Evolutionary conservation across 1,140 invertebrate species (phyloP).

Genomic region (Brachionus manjavacas): DNA sequence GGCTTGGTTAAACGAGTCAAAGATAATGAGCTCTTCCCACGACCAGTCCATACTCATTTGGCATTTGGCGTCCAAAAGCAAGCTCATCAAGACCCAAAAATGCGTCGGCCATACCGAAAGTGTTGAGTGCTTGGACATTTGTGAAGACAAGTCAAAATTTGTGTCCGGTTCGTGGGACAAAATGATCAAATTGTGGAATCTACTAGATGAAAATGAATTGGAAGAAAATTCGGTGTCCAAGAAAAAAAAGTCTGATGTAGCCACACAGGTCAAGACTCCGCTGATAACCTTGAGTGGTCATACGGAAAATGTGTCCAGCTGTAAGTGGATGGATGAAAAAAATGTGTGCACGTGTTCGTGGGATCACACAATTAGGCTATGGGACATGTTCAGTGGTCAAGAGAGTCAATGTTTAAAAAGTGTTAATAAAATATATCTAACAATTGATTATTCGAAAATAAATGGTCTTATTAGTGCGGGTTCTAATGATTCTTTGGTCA

Average conservation of each 20-base stretch:
- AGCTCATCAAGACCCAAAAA: conserved; percentile 71
- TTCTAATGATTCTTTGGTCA: conserved; percentile 10
- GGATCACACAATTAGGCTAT: conserved; percentile 90
- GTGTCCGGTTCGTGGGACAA: conserved; percentile 78
- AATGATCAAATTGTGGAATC: conserved; percentile 63
- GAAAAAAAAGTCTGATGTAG: conserved; percentile 47
- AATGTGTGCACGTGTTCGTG: conserved; percentile 74
- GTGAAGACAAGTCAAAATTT: conserved; percentile 61
- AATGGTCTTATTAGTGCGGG: conserved; percentile 27
- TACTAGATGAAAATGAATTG: conserved; percentile 47
- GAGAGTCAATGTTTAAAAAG: conserved; percentile 48
- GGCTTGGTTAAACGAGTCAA: conserved; percentile 66
- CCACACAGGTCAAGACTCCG: conserved; percentile 65
- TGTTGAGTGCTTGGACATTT: conserved; percentile 75
- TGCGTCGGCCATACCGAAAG: conserved; percentile 82
- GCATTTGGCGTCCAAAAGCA: conserved; percentile 67
- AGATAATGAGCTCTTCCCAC: conserved; percentile 70
- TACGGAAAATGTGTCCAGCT: conserved; percentile 76
- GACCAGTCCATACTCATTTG: conserved; percentile 86
- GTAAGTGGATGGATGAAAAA: conserved; percentile 72
- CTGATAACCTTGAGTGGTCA: conserved; percentile 83
- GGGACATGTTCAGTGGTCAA: conserved; percentile 75
- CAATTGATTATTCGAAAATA: background rate
- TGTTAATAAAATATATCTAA: conserved; percentile 28
- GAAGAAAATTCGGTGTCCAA: conserved; percentile 45